These are phyloP conservation scores for Cotesia vestalis DNA, from an alignment of 1,140 invertebrate species.

Conservation along the genomic window DNA sequence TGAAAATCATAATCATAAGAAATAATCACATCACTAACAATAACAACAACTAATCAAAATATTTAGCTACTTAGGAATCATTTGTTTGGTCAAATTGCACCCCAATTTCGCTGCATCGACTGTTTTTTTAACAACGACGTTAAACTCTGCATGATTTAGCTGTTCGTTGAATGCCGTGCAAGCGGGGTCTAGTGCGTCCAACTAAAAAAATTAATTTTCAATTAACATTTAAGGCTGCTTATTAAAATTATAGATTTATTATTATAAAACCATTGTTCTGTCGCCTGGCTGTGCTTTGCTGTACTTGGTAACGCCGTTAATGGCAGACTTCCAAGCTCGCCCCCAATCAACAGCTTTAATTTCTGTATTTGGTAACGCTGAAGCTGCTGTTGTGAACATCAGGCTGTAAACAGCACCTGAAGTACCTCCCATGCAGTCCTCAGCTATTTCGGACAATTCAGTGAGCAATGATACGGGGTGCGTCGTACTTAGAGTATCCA, in stretches of 20 bases:
- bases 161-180: conserved; percentile 49
- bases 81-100: conserved; percentile 67
- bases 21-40: conserved; percentile 32
- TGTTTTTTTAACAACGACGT: conserved; percentile 42
- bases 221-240: conserved; percentile 29
- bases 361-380: conserved; percentile 51
- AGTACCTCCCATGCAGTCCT: conserved; percentile 75
- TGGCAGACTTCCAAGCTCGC: conserved; percentile 64
- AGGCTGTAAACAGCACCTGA: conserved; percentile 78
- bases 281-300: conserved; percentile 78
- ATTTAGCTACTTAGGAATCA: conserved; percentile 66
- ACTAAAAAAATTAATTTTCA: conserved; percentile 46
- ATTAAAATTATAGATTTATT: conserved; percentile 46
- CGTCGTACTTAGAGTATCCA: conserved; percentile 53
- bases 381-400: conserved; percentile 73
- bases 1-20: background rate
- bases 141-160: conserved; percentile 14
- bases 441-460: conserved; percentile 70
- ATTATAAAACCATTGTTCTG: conserved; percentile 76
- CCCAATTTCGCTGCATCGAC: conserved; percentile 57
- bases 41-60: conserved; percentile 6
- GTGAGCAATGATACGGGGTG: conserved; percentile 65
- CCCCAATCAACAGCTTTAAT: conserved; percentile 60
- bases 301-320: conserved; percentile 74
- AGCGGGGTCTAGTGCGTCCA: conserved; percentile 65